These are phyloP conservation scores for Sorex araneus DNA, from an alignment of 2,113 vertebrate genomes.

Conservation along the genomic window DNA sequence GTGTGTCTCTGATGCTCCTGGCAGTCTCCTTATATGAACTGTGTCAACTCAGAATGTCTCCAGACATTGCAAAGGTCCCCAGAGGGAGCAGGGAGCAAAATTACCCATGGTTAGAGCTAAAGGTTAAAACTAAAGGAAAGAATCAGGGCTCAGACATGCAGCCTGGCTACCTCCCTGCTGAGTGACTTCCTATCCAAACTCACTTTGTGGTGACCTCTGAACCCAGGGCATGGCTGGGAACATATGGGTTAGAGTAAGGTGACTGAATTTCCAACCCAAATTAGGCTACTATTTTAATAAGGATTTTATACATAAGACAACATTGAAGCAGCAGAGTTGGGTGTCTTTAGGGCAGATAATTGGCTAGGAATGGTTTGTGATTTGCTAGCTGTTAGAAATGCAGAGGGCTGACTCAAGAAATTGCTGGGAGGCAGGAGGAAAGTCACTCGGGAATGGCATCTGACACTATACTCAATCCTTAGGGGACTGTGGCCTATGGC, in stretches of 20 bases:
- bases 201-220: background rate
- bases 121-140: background rate
- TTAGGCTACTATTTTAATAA: background rate
- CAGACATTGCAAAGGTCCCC: background rate
- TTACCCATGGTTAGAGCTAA: background rate
- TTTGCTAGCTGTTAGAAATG: background rate
- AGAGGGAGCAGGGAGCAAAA: background rate
- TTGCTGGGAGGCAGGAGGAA: background rate
- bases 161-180: background rate
- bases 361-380: background rate
- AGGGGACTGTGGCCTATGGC: background rate
- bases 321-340: background rate
- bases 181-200: no score
- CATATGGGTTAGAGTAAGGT: background rate
- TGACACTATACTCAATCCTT: background rate
- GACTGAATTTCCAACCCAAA: background rate
- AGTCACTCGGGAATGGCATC: background rate
- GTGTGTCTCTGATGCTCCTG: background rate
- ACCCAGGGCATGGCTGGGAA: background rate
- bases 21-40: background rate
- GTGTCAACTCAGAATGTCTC: constrained; percentile 5
- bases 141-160: background rate
- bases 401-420: background rate
- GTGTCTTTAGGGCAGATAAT: background rate
- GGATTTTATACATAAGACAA: background rate